A percentile compares a stretch with the other conserved stretches of the same genome.
phyloP scores from a whole-genome alignment of 2,113 vertebrate genomes.

The Myrmecobius fasciatus region DNA sequence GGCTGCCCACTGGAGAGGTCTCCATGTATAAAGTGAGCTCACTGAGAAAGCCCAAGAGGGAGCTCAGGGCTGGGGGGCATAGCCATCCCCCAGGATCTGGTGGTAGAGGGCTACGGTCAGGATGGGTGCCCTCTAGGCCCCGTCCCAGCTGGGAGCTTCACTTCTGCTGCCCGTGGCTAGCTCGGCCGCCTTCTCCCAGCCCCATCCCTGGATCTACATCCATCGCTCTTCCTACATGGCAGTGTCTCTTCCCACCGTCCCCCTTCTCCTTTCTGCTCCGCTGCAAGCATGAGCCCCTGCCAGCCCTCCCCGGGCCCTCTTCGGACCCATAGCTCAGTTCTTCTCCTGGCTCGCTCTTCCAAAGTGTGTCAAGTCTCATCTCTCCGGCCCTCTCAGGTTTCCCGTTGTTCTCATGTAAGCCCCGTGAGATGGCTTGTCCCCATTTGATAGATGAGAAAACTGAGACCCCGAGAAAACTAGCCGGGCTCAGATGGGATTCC shows the following conservation, averaged over 20 bases:
- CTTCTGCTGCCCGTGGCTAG: not conserved
- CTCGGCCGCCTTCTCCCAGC: too few relatives aligned
- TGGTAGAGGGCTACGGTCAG: not conserved
- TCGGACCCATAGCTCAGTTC: too few relatives aligned
- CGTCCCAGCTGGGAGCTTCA: not conserved
- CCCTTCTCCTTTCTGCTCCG: too few relatives aligned
- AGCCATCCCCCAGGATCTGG: not conserved
- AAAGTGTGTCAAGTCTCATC: not conserved
- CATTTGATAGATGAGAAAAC: not conserved
- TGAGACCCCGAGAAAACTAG: not conserved
- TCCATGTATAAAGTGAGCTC: not conserved
- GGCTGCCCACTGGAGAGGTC: not conserved
- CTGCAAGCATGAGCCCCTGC: too few relatives aligned
- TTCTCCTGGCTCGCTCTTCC: not conserved
- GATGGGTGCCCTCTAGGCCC: rapidly evolving
- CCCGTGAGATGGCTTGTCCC: too few relatives aligned
- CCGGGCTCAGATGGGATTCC: not conserved
- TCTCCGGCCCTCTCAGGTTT: not conserved
- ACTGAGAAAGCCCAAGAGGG: not conserved
- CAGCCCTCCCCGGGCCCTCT: too few relatives aligned
- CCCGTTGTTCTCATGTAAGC: not conserved
- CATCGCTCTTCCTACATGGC: not conserved
- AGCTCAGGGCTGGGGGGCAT: not conserved
- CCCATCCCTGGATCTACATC: too few relatives aligned
- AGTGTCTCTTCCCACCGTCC: not conserved